These are phyloP conservation scores for Entomyzon cyanotis DNA, from an alignment of 2,113 vertebrate genomes.

Conservation along the genomic window DNA sequence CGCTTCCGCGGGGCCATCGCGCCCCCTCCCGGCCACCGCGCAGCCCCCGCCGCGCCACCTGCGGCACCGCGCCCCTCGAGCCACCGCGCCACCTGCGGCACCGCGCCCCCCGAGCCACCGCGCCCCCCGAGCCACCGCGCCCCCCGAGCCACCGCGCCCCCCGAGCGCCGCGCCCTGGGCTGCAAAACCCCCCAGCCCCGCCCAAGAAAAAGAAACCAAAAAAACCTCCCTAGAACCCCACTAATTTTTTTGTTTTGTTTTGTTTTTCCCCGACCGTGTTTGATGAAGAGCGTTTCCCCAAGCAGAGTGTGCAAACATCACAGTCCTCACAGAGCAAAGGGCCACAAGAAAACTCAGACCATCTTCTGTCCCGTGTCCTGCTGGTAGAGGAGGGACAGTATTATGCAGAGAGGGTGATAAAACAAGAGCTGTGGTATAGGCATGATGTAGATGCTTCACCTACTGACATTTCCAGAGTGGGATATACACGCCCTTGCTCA, in stretches of 20 bases:
- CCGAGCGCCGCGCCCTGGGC: neutral
- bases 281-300: neutral
- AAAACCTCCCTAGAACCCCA: too few relatives aligned
- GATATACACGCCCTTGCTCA: neutral
- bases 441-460: neutral
- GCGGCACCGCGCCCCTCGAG: too few relatives aligned
- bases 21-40: neutral
- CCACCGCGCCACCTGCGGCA: neutral
- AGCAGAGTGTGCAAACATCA: rapidly evolving
- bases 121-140: neutral
- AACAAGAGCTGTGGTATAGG: neutral
- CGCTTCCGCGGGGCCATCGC: neutral
- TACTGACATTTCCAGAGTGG: neutral
- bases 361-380: rapidly evolving
- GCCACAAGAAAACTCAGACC: neutral
- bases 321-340: rapidly evolving
- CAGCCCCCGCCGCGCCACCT: neutral
- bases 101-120: too few relatives aligned
- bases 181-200: rapidly evolving
- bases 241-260: too few relatives aligned
- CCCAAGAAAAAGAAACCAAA: too few relatives aligned
- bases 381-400: neutral
- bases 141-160: neutral
- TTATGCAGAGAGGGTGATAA: rapidly evolving
- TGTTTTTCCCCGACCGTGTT: rapidly evolving